Evolutionary conservation across 2,797 vertebrate genomes (phyloP), one percentile per base, ranked within the genome.

Genomic region (Tympanoctomys barrerae): DNA sequence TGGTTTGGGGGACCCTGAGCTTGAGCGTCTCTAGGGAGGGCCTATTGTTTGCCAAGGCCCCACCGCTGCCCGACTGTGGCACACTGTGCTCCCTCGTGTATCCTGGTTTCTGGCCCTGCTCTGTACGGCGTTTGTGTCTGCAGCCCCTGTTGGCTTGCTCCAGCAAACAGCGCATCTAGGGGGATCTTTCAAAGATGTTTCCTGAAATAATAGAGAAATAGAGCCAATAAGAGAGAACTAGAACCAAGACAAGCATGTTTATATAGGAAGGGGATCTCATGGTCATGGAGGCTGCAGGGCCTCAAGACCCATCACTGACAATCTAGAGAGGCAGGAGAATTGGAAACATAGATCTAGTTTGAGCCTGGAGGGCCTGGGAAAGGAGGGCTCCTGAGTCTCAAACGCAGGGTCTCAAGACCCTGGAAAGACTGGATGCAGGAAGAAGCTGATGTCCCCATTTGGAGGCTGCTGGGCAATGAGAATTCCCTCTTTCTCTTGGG

Each of bases 1-100:
- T 77, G 75, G 28, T 64, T 84, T 90, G 77, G 33, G 77, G 73
- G 91, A 87, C 57, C 80, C 39, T 89, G 14, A 59, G 21, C 19
- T 36, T 70, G 61, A 82, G 77, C 2, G 3, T 62, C 64, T 75
- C 62, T 24, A 22, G 18, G 24, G 14, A 22, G 21, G 49, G 4
- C 21, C 24, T 62, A 21, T 68, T 1, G 71, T 39, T 79, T 61
- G 9, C 61, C 66, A 1, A 82, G 78, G 49, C 28, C 59, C 16
- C 21, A 39, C n/a, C 22, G 11, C 39, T 52, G 8, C 75, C 59
- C n/a, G 54, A 2, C 14, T 57, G 9, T 4, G 1, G 21, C 11
- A 26, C 26, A n/a, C 49, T 12, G 11, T 36, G 11, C 2, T 24
- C 26, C 22, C 10, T 22, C 0, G 1, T 5, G 28, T 7, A 8